Evolutionary conservation across 2,888 invertebrate species (phyloP).

Genomic region (Acanthosepion pharaonis): DNA sequence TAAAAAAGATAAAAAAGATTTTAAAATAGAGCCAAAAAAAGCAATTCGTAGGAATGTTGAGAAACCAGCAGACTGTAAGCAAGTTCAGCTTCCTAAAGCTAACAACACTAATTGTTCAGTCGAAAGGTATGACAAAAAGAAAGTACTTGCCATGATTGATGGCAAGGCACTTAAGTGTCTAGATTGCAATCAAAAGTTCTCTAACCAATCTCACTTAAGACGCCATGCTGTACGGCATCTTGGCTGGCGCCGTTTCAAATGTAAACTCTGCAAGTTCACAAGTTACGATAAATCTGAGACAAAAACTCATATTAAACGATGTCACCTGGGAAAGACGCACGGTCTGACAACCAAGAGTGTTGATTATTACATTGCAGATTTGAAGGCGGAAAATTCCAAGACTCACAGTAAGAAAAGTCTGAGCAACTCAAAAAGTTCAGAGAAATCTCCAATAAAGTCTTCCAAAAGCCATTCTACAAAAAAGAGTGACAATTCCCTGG

Average conservation of each 20-base stretch:
- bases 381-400: conserved; percentile 61
- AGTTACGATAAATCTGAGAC: conserved; percentile 66
- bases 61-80: background rate
- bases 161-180: conserved; percentile 65
- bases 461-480: background rate
- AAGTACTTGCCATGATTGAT: conserved; percentile 66
- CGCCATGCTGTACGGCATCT: conserved; percentile 83
- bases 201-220: conserved; percentile 80
- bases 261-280: conserved; percentile 82
- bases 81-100: background rate
- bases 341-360: conserved; percentile 43
- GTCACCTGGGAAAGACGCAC: conserved; percentile 57
- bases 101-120: background rate
- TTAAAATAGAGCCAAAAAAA: conserved; percentile 49
- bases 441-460: conserved; percentile 45
- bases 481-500: background rate
- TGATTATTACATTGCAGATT: conserved; percentile 59
- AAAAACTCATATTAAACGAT: conserved; percentile 63
- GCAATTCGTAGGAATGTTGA: background rate
- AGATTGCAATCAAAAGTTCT: conserved; percentile 74
- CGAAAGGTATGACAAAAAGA: conserved; percentile 61
- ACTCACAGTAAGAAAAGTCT: conserved; percentile 55
- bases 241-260: conserved; percentile 84
- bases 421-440: conserved; percentile 55
- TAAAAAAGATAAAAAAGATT: conserved; percentile 47